Base-by-base conservation (phyloP, 2,797 vertebrate genomes). In the Brachymystax lenok region DNA sequence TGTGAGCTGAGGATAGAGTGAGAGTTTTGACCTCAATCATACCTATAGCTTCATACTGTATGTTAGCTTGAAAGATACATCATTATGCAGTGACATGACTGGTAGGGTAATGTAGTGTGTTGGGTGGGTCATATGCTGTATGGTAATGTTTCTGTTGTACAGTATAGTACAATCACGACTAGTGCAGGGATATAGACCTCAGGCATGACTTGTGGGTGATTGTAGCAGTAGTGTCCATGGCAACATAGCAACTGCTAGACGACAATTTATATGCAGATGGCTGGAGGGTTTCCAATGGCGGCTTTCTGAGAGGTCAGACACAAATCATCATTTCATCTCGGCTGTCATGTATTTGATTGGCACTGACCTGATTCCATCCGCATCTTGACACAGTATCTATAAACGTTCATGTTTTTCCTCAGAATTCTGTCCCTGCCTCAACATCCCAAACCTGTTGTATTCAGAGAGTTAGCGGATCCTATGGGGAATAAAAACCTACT, bases 1-100 rank as follows among this genome's bases (percentile, higher is more conserved):
- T 74, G 77, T 77, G 63, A 64, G 63, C 24, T 64, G 63, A 64
- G 12, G 27, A 27, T 13, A 64, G 14, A n/a, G 19, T 2, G 40
- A 46, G 40, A 46, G 8, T 59, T 59, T 17, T 59, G 19, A 59
- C 54, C 54, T 59, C 54, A 59, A 59, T 59, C 54, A 59, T 8
- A 59, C 4, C 19, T 17, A 35, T 35, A 46, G 40, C 10, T 59
- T 19, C 5, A 5, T 59, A 21, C 19, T 59, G 17, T 19, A 59
- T 21, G 17, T 59, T 17, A 6, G 54, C 54, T 17, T 17, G 19
- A 56, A 13, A 17, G 52, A 19, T 12, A 46, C 2, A 40, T 40
- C 40, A 12, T 46, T 46, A 46, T 46, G 40, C 40, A 12, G 40
- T 46, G 40, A 12, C 10, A 46, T 46, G 40, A 46, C 54, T 56